Evolutionary conservation across 2,888 invertebrate species (phyloP).

Genomic region (Netelia fuscicornis): DNA sequence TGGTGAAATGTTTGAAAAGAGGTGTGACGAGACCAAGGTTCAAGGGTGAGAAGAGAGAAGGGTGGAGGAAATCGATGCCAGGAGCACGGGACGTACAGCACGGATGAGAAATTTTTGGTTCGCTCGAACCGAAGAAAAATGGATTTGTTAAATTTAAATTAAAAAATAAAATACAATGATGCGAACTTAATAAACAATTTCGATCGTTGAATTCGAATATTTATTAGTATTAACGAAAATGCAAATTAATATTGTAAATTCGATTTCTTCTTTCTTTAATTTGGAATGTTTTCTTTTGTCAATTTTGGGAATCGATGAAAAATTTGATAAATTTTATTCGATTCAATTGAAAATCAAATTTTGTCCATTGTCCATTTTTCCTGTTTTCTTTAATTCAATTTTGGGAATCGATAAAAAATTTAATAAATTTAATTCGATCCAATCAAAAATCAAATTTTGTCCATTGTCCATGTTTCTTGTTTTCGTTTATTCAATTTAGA

Average conservation of each 20-base stretch:
- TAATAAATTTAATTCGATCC: no score
- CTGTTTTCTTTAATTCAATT: no score
- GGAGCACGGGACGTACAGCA: conserved; percentile 54
- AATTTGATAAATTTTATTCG: no score
- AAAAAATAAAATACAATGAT: conserved; percentile 49
- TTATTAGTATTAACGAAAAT: conserved; percentile 46
- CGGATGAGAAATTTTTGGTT: conserved; percentile 4
- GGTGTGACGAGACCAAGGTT: conserved; percentile 19
- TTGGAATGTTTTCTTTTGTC: no score
- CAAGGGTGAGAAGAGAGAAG: not conserved
- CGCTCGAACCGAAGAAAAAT: conserved; percentile 3
- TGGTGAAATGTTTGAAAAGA: conserved; percentile 45
- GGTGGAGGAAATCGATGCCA: conserved; percentile 3
- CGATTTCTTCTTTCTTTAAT: no score
- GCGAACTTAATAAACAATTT: conserved; percentile 63
- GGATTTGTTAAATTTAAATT: conserved; percentile 22
- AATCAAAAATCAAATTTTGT: no score
- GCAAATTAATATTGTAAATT: not conserved
- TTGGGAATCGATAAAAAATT: no score
- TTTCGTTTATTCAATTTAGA: no score
- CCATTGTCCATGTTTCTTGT: no score
- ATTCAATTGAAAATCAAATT: no score
- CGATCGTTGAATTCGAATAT: not conserved
- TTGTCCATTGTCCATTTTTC: no score
- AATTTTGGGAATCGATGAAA: no score